phyloP scores from a whole-genome alignment of 2,888 invertebrate genomes.

The Cryptocephalus moraei region DNA sequence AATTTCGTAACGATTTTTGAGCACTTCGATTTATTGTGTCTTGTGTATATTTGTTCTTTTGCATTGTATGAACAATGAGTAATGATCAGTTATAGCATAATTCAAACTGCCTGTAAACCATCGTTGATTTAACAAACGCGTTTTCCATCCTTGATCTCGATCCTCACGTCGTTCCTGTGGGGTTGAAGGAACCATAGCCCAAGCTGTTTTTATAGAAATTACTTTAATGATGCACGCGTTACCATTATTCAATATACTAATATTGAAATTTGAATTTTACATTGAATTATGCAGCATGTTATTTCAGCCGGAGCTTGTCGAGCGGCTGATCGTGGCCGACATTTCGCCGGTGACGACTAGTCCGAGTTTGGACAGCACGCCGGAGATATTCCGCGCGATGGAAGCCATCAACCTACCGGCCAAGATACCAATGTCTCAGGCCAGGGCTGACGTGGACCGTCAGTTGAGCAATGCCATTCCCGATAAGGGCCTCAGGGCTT shows the following conservation, averaged over 20 bases:
- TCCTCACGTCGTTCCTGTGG: no score
- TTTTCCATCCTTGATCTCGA: no score
- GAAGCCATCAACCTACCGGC: slow-evolving; percentile 47
- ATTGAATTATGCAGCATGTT: slow-evolving; percentile 1
- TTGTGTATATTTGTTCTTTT: no score
- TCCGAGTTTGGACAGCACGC: slow-evolving; percentile 52
- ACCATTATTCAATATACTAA: neutral
- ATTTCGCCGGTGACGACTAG: slow-evolving; percentile 56
- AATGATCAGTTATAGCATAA: no score
- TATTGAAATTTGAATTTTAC: neutral
- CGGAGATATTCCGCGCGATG: slow-evolving; percentile 58
- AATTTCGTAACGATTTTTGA: no score
- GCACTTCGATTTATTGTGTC: no score
- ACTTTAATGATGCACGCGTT: no score
- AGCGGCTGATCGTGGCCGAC: slow-evolving; percentile 61
- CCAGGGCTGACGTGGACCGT: slow-evolving; percentile 54
- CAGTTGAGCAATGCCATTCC: slow-evolving; percentile 50
- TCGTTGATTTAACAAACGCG: no score
- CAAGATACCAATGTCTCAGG: slow-evolving; percentile 57
- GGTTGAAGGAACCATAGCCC: no score
- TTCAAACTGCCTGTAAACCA: no score
- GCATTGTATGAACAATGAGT: no score
- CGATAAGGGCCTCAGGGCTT: slow-evolving; percentile 55
- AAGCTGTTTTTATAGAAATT: no score
- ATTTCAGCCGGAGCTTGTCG: slow-evolving; percentile 48